Base-by-base conservation (phyloP, 1,140 invertebrate species). In the Drosophila littoralis region DNA sequence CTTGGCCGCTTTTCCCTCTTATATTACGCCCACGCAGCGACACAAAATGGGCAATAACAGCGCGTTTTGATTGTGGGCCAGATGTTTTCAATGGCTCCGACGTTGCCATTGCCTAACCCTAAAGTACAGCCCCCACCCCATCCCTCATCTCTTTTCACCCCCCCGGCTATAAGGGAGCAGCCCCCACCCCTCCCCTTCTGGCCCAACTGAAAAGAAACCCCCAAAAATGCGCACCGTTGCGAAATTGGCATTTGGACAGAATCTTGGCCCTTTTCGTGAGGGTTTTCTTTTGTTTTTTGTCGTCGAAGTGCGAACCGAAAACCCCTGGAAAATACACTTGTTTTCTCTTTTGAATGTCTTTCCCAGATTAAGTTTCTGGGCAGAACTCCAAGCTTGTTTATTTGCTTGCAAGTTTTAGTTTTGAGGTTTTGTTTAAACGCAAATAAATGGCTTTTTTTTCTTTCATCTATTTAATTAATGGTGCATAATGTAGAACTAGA, bases 21-120 rank as follows among this genome's bases (percentile, higher is more conserved):
- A 69, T 75, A 77, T 77, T 77, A 77, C 71, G 74, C 54, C 71
- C 75, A 77, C 75, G 71, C 71, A 75, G 75, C 61, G 59, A 77
- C 65, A 52, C 67, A 71, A 78, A 78, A 78, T 78, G 76, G 76
- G 76, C 72, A 75, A 78, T 78, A 78, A 78, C 66, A 75, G 76
- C 73, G 66, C 72, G 72, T 78, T 78, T 78, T 78, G 76, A 78
- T 78, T 78, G 76, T 78, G 76, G 72, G 76, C 76, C 76, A 78
- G 76, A 78, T 78, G 76, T 78, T 78, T 78, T 75, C 72, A 78
- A 78, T 78, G 72, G 76, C 72, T 63, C 61, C 55, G n/a, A 65
- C 54, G 55, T 71, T 71, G 66, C n/a, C 72, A 52, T 66, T 57
- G 60, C 63, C 76, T 78, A 78, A 78, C 75, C 75, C 75, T 78